phyloP scores from a whole-genome alignment of 2,888 invertebrate genomes.

The Drosophila atroscutellata region DNA sequence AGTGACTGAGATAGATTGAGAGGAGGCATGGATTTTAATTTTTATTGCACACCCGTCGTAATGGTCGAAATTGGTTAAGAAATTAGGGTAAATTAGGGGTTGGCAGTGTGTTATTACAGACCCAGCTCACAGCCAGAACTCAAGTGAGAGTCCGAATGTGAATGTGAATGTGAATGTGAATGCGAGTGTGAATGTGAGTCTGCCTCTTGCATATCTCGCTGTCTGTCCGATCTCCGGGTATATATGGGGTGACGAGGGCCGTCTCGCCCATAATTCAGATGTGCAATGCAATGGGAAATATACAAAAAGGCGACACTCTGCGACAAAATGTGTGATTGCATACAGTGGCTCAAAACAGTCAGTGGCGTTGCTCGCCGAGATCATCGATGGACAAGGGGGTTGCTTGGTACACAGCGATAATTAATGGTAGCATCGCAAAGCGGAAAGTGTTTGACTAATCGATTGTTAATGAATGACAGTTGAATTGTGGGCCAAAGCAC shows the following conservation, averaged over 20 bases:
- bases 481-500: conserved; percentile 58
- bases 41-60: conserved; percentile 82
- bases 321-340: conserved; percentile 25
- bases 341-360: conserved; percentile 50
- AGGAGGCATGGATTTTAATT: conserved; percentile 77
- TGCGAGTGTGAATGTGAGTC: conserved; percentile 24
- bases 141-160: conserved; percentile 18
- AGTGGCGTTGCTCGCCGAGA: conserved; percentile 34
- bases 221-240: conserved; percentile 15
- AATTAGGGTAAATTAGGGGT: conserved; percentile 83
- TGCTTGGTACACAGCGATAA: conserved; percentile 53
- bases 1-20: conserved; percentile 3
- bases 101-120: conserved; percentile 80
- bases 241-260: conserved; percentile 39
- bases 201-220: conserved; percentile 39
- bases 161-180: conserved; percentile 9
- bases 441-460: conserved; percentile 81
- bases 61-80: conserved; percentile 83
- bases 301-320: conserved; percentile 17
- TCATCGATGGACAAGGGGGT: conserved; percentile 47
- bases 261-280: conserved; percentile 52
- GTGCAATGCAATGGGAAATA: conserved; percentile 37
- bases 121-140: conserved; percentile 48
- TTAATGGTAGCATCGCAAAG: conserved; percentile 64
- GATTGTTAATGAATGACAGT: conserved; percentile 81